A percentile compares a stretch with the other conserved stretches of the same genome.
Evolutionary conservation across 2,888 invertebrate genomes (phyloP).

Genomic region (Aplocera efformata): DNA sequence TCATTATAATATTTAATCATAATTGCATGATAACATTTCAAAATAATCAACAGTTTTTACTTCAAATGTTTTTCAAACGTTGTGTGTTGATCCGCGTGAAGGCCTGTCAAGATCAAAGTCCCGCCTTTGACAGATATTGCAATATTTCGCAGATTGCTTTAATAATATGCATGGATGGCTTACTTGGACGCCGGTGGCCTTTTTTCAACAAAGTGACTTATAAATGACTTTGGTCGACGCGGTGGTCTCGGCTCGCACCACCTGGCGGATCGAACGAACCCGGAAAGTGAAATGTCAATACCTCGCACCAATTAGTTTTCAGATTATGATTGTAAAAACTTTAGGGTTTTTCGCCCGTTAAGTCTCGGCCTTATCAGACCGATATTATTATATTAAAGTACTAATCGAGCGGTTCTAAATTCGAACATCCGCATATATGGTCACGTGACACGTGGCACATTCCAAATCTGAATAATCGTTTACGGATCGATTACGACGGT

Average conservation of each 20-base stretch:
- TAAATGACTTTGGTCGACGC: conserved; percentile 71
- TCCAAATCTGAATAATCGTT: conserved; percentile 59
- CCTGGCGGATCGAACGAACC: conserved; percentile 46
- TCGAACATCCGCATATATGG: conserved; percentile 42
- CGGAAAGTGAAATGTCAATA: conserved; percentile 68
- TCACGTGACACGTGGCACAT: conserved; percentile 58
- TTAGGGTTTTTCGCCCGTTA: conserved; percentile 18
- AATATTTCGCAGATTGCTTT: conserved; percentile 70
- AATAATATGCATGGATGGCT: conserved; percentile 71
- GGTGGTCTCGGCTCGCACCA: conserved; percentile 56
- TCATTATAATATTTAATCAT: not conserved
- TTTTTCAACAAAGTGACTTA: conserved; percentile 64
- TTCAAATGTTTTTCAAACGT: conserved; percentile 1
- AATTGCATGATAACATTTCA: conserved; percentile 6
- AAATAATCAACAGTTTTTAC: conserved; percentile 16
- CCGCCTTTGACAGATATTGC: conserved; percentile 74
- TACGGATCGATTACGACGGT: conserved; percentile 50
- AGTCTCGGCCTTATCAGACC: conserved; percentile 29
- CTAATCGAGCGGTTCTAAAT: conserved; percentile 45
- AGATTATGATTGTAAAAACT: conserved; percentile 16
- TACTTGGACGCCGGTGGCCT: conserved; percentile 61
- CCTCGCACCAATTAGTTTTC: conserved; percentile 34
- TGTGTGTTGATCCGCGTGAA: conserved; percentile 10
- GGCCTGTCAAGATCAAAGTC: conserved; percentile 55
- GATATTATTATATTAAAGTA: conserved; percentile 37